Percentiles rank a stretch among this genome's conserved stretches.
Conservation (phyloP, 2,113 vertebrate genomes). For the Epinephelus cyanopodus region DNA sequence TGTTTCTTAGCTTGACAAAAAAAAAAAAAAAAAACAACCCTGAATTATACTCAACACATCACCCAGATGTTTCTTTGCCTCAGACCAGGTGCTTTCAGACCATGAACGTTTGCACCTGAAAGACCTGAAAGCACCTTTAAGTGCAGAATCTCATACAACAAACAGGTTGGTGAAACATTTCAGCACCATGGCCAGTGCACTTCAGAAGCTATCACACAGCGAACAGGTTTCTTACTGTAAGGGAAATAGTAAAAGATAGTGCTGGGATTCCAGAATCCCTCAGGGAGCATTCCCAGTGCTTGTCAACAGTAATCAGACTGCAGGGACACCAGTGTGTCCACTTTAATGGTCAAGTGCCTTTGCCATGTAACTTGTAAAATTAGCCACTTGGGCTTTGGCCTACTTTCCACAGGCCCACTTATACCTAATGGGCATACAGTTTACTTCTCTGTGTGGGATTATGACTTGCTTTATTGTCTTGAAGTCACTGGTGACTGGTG, state of each 20-base stretch:
- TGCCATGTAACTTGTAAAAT: conserved; percentile 22
- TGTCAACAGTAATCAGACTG: conserved; percentile 41
- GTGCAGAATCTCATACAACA: not conserved
- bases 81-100: too few relatives aligned
- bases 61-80: too few relatives aligned
- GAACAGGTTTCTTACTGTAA: not conserved
- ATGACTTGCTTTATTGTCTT: conserved; percentile 1
- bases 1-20: too few relatives aligned
- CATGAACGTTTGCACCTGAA: too few relatives aligned
- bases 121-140: too few relatives aligned
- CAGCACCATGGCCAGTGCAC: conserved; percentile 30
- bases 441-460: not conserved
- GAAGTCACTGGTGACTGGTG: not conserved
- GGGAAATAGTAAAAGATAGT: conserved; percentile 1
- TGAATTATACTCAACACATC: too few relatives aligned
- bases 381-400: conserved; percentile 39
- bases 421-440: not conserved
- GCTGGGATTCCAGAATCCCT: conserved; percentile 10
- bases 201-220: not conserved
- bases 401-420: conserved; percentile 37
- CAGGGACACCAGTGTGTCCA: conserved; percentile 32
- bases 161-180: not conserved
- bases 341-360: conserved; percentile 44
- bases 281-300: conserved; percentile 9
- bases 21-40: too few relatives aligned